A percentile compares a stretch with the other conserved stretches of the same genome.
Evolutionary conservation across 2,797 vertebrate species (phyloP).

Genomic region (Tiaroga cobitis): DNA sequence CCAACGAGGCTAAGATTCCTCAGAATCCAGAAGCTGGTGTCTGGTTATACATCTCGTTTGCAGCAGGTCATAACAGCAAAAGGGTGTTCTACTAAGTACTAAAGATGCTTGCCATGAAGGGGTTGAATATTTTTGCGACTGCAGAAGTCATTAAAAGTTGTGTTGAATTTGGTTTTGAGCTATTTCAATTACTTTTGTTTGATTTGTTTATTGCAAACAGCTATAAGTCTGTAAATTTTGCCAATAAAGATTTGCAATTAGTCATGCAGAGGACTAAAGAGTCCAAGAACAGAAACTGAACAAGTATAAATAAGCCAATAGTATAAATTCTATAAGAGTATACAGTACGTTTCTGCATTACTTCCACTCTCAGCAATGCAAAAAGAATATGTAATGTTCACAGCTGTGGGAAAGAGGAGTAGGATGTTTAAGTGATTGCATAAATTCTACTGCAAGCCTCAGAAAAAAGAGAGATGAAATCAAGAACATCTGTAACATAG

Average conservation of each 20-base stretch:
- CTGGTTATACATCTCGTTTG: too few relatives aligned
- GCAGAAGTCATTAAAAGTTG: too few relatives aligned
- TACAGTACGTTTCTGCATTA: not conserved
- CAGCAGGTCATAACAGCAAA: too few relatives aligned
- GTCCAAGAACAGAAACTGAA: not conserved
- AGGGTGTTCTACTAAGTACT: too few relatives aligned
- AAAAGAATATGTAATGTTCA: not conserved
- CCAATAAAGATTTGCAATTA: not conserved
- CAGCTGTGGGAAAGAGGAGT: not conserved
- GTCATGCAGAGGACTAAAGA: not conserved
- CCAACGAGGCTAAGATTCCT: too few relatives aligned
- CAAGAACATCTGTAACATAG: constrained; percentile 7
- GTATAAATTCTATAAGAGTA: not conserved
- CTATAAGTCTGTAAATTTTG: too few relatives aligned
- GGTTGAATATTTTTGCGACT: too few relatives aligned
- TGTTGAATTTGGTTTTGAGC: too few relatives aligned
- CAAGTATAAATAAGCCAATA: not conserved
- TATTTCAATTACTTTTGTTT: too few relatives aligned
- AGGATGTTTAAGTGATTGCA: not conserved
- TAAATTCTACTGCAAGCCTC: not conserved
- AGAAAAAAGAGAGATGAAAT: not conserved
- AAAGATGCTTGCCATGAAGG: too few relatives aligned
- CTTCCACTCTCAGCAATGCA: not conserved
- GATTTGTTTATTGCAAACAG: too few relatives aligned
- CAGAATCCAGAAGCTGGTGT: too few relatives aligned